Evolutionary conservation across 2,113 vertebrate genomes (phyloP).

Genomic region (Capreolus pygargus): DNA sequence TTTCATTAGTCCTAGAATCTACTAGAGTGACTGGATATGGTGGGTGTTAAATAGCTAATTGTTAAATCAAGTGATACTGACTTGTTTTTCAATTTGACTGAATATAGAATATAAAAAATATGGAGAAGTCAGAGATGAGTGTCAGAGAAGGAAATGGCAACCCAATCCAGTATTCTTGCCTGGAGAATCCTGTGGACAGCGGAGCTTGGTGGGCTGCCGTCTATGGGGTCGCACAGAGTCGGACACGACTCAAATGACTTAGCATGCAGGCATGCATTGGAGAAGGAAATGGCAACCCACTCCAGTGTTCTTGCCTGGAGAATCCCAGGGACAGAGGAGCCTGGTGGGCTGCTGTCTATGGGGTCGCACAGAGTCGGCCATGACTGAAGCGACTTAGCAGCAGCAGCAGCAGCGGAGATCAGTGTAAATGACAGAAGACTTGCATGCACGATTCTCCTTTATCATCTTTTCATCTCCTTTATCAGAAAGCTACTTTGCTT

Average conservation of each 20-base stretch:
- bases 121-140: not conserved
- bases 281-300: not conserved
- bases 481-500: not conserved
- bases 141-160: not conserved
- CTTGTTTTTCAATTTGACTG: not conserved
- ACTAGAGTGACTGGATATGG: not conserved
- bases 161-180: not conserved
- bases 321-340: not conserved
- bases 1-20: not conserved
- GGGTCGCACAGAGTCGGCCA: not conserved
- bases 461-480: too few species aligned
- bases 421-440: not conserved
- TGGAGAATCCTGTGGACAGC: not conserved
- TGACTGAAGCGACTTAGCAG: not conserved
- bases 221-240: not conserved
- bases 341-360: not conserved
- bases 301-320: not conserved
- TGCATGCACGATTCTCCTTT: not conserved
- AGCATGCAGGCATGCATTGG: not conserved
- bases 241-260: rapidly evolving
- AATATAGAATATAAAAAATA: not conserved
- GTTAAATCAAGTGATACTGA: not conserved
- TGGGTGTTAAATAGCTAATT: not conserved
- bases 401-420: not conserved
- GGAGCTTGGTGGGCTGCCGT: not conserved